Evolutionary conservation across 2,113 vertebrate genomes (phyloP), one percentile per base, ranked within the genome.

Genomic region (Macquaria ambigua): DNA sequence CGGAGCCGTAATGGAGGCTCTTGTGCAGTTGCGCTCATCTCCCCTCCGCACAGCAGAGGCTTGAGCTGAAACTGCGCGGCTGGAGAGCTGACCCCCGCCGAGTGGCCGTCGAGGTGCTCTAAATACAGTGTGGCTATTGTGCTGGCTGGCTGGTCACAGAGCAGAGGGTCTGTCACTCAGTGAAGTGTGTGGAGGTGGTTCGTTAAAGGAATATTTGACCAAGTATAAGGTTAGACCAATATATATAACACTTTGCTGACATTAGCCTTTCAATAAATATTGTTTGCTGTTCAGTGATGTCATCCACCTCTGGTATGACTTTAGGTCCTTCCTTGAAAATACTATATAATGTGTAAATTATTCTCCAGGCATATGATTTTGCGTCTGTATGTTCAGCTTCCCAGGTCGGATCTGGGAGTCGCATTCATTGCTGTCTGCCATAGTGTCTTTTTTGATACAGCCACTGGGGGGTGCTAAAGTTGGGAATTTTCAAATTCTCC

Each of bases 1-100:
- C 46, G 43, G 89, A 91, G 89, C 92, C 88, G 53, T 96, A 96
- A 96, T 96, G 93, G 92, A 91, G 83, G 90, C 90, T 93, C 91
- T 95, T 92, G 91, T 94, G 89, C 80, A 5, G 86, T 85, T 53
- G 87, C 53, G 95, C 96, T 92, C 90, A 84, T 91, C 95, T 95
- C 95, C 95, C 95, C 63, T 75, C 83, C 78, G 18, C 84, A 37
- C 82, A 55, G 80, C 77, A 56, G 73, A 90, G 87, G 91, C 93
- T 92, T 86, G 89, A 93, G 91, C 86, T 89, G 91, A 79, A 90
- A 91, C 90, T 52, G 85, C 23, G 31, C 21, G 48, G 89, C 83
- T 90, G 72, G 89, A 93, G 93, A 84, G 92, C 74, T 90, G 89
- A 93, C 92, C 89, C 89, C 79, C 64, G 3, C 87, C 48, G 79